phyloP scores from a whole-genome alignment of 2,797 vertebrate genomes.

The Muraenolepis orangiensis region DNA sequence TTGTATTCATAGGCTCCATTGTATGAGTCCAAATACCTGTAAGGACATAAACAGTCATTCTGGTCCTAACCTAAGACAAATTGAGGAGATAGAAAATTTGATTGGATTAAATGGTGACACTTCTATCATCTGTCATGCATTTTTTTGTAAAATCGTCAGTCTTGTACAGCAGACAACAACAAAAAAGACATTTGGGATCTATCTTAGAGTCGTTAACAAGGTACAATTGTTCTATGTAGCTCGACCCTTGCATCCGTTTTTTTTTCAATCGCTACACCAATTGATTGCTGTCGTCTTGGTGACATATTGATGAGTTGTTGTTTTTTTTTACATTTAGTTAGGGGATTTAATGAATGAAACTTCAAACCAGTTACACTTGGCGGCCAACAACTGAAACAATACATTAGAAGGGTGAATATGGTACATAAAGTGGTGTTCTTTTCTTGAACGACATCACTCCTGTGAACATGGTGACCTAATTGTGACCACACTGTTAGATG shows the following conservation, averaged over 20 bases:
- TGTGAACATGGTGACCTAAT: not conserved
- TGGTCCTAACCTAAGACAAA: conserved; percentile 33
- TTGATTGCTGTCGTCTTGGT: not conserved
- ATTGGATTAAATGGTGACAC: not conserved
- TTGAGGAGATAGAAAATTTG: conserved; percentile 22
- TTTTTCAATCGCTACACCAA: not conserved
- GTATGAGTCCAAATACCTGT: conserved; percentile 93
- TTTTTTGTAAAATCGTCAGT: no score
- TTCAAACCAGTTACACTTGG: not conserved
- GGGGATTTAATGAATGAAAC: not conserved
- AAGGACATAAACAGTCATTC: conserved; percentile 71
- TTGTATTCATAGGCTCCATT: conserved; percentile 90
- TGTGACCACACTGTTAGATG: not conserved
- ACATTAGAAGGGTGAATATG: conserved; percentile 1
- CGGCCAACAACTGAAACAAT: not conserved
- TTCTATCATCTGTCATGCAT: not conserved
- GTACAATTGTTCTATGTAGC: not conserved
- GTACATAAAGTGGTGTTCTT: conserved; percentile 5
- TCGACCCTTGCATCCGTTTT: not conserved
- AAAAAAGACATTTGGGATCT: no score
- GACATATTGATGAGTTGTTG: not conserved
- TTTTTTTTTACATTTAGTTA: not conserved
- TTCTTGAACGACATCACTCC: not conserved
- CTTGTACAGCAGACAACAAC: no score
- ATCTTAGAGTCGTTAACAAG: no score